phyloP scores from a whole-genome alignment of 2,797 vertebrate genomes.

The Eupleurogrammus muticus region DNA sequence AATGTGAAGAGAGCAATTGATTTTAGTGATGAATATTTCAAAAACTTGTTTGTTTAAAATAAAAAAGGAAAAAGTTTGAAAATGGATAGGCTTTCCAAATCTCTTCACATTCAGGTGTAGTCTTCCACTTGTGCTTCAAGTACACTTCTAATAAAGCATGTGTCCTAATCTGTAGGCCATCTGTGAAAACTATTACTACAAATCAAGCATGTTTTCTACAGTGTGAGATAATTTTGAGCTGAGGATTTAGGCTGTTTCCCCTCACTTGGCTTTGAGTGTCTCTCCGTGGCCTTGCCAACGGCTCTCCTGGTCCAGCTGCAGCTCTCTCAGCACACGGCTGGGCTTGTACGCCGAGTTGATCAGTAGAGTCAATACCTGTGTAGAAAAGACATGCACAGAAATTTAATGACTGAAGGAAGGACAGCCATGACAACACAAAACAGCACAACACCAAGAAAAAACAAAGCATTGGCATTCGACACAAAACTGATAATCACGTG shows the following conservation, averaged over 20 bases:
- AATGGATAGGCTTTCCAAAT: neutral
- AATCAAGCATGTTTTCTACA: slow-evolving; percentile 41
- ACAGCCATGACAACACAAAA: no score
- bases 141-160: slow-evolving; percentile 28
- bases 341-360: slow-evolving; percentile 99
- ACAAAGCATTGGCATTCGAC: no score
- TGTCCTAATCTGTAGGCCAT: slow-evolving; percentile 33
- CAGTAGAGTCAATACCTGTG: slow-evolving; percentile 93
- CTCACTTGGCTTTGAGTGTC: slow-evolving; percentile 98
- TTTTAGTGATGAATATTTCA: neutral
- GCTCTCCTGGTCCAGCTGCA: slow-evolving; percentile 96
- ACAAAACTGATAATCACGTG: no score
- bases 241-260: slow-evolving; percentile 46
- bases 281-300: slow-evolving; percentile 96
- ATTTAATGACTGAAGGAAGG: no score
- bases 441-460: no score
- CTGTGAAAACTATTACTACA: slow-evolving; percentile 50
- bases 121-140: slow-evolving; percentile 36
- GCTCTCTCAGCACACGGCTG: slow-evolving; percentile 94
- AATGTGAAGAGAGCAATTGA: slow-evolving; percentile 23
- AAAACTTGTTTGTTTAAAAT: no score
- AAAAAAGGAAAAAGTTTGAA: no score
- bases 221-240: slow-evolving; percentile 19
- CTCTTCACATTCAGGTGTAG: neutral
- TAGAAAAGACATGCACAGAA: slow-evolving; percentile 35